Evolutionary conservation across 92 coral and sea anemone species (phyloP).

Genomic region (Palythoa heliodiscus): DNA sequence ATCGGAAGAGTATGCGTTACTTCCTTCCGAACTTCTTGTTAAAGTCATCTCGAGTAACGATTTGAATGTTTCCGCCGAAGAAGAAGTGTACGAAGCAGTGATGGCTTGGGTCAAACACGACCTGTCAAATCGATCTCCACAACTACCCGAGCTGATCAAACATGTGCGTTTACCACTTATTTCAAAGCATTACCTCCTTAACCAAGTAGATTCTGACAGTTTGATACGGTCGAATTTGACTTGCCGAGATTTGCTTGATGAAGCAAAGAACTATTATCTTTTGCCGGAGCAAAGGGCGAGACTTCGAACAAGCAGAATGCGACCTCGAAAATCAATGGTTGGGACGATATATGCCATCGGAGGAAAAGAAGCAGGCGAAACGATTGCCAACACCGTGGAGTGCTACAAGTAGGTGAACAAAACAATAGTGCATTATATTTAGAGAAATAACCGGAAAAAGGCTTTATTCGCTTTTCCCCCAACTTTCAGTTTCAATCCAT

Average conservation of each 20-base stretch:
- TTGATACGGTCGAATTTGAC: slow-evolving; percentile 87
- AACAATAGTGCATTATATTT: not conserved
- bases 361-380: slow-evolving; percentile 99
- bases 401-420: slow-evolving; percentile 76
- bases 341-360: slow-evolving; percentile 97
- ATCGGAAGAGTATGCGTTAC: slow-evolving; percentile 94
- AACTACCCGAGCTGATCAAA: slow-evolving; percentile 75
- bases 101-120: slow-evolving; percentile 96
- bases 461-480: not conserved
- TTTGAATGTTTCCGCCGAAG: slow-evolving; percentile 77
- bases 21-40: slow-evolving; percentile 85
- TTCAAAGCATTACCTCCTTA: slow-evolving; percentile 87
- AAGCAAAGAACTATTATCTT: slow-evolving; percentile 95
- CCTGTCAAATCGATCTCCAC: slow-evolving; percentile 72
- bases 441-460: not conserved
- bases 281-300: slow-evolving; percentile 88
- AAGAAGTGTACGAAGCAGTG: slow-evolving; percentile 94
- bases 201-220: slow-evolving; percentile 83
- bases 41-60: slow-evolving; percentile 97
- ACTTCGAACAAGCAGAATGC: slow-evolving; percentile 87
- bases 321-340: slow-evolving; percentile 91
- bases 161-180: slow-evolving; percentile 92
- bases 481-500: not conserved
- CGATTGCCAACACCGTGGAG: slow-evolving; percentile 94
- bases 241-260: slow-evolving; percentile 92